Evolutionary conservation across 2,797 vertebrate genomes (phyloP).

Genomic region (Rachycentron canadum): DNA sequence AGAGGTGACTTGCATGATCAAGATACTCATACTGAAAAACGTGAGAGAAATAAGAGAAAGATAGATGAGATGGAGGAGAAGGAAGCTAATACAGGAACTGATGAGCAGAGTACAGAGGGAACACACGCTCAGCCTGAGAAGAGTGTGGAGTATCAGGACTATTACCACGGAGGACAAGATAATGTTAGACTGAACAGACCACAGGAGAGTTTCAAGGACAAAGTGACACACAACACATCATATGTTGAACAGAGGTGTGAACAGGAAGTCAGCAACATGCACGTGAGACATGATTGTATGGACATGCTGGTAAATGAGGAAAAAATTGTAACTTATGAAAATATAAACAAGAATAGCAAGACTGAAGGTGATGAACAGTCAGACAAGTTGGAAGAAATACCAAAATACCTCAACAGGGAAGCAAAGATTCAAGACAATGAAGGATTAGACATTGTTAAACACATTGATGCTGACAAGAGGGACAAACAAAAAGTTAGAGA

Average conservation of each 20-base stretch:
- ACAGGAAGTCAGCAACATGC: neutral
- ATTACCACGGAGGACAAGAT: neutral
- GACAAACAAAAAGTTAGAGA: neutral
- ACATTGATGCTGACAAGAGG: neutral
- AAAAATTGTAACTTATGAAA: neutral
- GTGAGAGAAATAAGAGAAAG: neutral
- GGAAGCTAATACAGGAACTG: too few relatives aligned
- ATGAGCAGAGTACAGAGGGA: neutral
- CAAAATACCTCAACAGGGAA: neutral
- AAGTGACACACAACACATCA: too few relatives aligned
- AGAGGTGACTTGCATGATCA: neutral
- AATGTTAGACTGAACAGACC: neutral
- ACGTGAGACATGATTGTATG: too few relatives aligned
- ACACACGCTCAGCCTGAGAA: neutral
- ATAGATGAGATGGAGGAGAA: neutral
- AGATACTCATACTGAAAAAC: neutral
- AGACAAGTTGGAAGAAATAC: neutral
- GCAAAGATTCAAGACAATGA: fast-evolving
- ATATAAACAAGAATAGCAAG: too few relatives aligned
- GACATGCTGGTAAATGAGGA: neutral
- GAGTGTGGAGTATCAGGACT: neutral
- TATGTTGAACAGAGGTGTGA: too few relatives aligned
- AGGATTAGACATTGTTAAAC: neutral
- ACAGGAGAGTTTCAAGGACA: neutral
- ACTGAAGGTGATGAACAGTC: neutral